These are phyloP conservation scores for Malacoraja senta DNA, from an alignment of 2,797 vertebrate genomes.

Conservation along the genomic window DNA sequence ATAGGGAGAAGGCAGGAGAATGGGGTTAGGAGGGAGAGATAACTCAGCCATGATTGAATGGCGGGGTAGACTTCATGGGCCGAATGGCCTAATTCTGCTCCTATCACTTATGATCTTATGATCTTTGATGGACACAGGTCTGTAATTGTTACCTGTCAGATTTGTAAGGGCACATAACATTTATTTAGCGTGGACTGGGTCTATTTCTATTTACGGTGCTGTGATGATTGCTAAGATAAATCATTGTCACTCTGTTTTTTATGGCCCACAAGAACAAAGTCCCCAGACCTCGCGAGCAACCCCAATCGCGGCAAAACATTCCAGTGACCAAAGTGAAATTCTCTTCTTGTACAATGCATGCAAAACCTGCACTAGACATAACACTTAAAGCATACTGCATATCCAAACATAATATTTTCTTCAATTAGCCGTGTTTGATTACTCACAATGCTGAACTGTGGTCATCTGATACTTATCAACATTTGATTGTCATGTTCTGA, in stretches of 20 bases:
- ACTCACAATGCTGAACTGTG: neutral
- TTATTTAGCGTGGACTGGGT: neutral
- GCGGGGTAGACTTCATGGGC: too few relatives aligned
- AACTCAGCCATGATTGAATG: too few relatives aligned
- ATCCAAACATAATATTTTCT: conserved; percentile 1
- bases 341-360: neutral
- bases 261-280: neutral
- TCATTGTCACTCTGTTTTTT: neutral
- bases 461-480: neutral
- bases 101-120: too few relatives aligned
- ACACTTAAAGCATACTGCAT: neutral
- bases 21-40: too few relatives aligned
- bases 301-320: neutral
- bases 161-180: neutral
- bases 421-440: neutral
- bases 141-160: neutral
- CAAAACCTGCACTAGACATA: neutral
- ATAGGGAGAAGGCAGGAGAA: too few relatives aligned
- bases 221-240: neutral
- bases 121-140: too few relatives aligned
- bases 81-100: too few relatives aligned
- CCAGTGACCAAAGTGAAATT: neutral
- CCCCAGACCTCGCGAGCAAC: neutral
- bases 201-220: neutral
- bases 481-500: neutral